phyloP scores from a whole-genome alignment of 2,113 vertebrate genomes.

The Cebidichthys violaceus region DNA sequence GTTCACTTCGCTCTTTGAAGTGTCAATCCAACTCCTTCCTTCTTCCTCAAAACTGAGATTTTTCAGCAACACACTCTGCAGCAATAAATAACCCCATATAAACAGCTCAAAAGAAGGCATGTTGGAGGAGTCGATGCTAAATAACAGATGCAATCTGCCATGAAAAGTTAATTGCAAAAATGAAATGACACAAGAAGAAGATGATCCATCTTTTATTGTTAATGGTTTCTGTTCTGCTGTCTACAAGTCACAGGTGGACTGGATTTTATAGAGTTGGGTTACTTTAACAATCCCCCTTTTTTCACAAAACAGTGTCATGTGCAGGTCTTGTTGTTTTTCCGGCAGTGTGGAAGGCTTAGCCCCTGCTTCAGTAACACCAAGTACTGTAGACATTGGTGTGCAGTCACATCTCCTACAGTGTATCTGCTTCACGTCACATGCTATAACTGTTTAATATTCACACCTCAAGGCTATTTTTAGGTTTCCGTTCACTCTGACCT shows the following conservation, averaged over 20 bases:
- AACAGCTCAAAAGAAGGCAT: constrained; percentile 1
- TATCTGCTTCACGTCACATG: constrained; percentile 23
- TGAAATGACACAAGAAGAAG: constrained; percentile 6
- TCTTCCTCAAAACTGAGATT: constrained; percentile 3
- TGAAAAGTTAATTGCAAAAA: constrained; percentile 11
- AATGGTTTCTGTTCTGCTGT: not conserved
- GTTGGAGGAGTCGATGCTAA: not conserved
- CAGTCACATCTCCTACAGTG: constrained; percentile 11
- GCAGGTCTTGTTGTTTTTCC: not conserved
- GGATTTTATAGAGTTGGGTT: not conserved
- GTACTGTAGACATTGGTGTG: not conserved
- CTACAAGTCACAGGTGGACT: not conserved
- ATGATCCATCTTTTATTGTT: not conserved
- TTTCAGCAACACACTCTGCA: not conserved
- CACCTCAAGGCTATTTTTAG: constrained; percentile 24
- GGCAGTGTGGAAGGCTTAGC: not conserved
- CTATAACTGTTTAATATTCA: constrained; percentile 20
- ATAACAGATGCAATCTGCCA: constrained; percentile 12
- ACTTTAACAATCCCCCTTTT: not conserved
- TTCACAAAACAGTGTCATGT: not conserved
- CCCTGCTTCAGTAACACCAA: not conserved
- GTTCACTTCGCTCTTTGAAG: constrained; percentile 21
- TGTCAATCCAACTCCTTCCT: constrained; percentile 9
- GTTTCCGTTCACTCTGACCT: constrained; percentile 14
- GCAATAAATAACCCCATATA: constrained; percentile 4